Percentiles rank a stretch among this genome's conserved stretches.
These are phyloP conservation scores for Mimumesa dahlbomi DNA, from an alignment of 2,888 invertebrate genomes.

Conservation along the genomic window DNA sequence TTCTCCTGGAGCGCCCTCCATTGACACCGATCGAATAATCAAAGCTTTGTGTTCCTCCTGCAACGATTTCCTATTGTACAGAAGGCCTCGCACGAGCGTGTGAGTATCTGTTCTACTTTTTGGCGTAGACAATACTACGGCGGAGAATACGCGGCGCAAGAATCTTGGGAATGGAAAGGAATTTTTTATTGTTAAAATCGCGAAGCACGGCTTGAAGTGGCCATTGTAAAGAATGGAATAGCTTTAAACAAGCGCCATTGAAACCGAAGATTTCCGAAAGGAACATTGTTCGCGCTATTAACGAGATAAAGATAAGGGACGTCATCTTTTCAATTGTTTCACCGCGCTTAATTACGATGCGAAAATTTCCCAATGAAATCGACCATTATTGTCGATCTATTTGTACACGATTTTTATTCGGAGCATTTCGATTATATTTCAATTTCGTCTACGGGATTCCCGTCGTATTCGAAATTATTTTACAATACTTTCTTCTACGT, in stretches of 20 bases:
- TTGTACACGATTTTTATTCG: no score
- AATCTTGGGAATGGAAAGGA: constrained; percentile 3
- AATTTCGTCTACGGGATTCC: not conserved
- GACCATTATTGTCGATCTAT: no score
- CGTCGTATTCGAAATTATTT: not conserved
- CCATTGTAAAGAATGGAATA: not conserved
- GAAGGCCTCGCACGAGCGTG: not conserved
- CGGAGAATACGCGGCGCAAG: not conserved
- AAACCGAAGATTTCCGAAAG: not conserved
- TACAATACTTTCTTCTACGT: no score
- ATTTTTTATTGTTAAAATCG: constrained; percentile 6
- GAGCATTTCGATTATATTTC: no score
- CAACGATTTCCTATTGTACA: not conserved
- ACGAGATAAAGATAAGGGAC: not conserved
- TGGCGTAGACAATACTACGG: not conserved
- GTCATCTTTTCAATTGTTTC: not conserved
- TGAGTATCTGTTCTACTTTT: constrained; percentile 7
- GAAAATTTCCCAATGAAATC: not conserved
- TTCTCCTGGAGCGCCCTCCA: constrained; percentile 12
- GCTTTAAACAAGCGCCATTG: not conserved
- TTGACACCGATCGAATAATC: constrained; percentile 47
- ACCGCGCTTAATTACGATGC: no score
- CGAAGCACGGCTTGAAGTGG: not conserved
- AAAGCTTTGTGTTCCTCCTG: constrained; percentile 37
- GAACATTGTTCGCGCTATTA: not conserved